Evolutionary conservation across 2,797 vertebrate genomes (phyloP), one percentile per base, ranked within the genome.

Genomic region (Morus bassanus): DNA sequence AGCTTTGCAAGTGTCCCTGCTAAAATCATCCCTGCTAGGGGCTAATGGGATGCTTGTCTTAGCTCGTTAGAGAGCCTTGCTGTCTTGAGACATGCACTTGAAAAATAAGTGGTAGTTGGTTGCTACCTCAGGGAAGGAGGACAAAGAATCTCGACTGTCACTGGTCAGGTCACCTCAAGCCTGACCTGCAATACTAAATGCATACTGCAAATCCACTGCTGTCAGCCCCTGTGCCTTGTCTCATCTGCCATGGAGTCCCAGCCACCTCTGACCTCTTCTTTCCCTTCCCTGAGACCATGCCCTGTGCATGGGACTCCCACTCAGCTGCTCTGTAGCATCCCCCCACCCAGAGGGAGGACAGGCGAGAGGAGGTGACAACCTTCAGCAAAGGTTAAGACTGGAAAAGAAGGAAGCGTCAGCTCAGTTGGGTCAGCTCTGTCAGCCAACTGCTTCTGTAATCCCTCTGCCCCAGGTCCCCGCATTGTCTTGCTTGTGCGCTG

Each of bases 61-160:
- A 88, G 70, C 94, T 95, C 37, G 12, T 98, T 97, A 98, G 92
- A 88, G 91, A 94, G 31, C 43, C 53, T 78, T 43, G 68, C 65
- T 91, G 77, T 96, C 96, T 95, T 87, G 68, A 95, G 93, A 95
- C 61, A 56, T 1, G 27, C 48, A 41, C 82, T 96, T 91, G 78
- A 90, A 91, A 88, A 90, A 76, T 75, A 89, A 27, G 39, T 74
- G 43, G 46, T 84, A 56, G 18, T 45, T 85, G 73, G 31, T 67
- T 79, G 46, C 78, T 91, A 84, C 95, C 69, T 63, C 84, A 93
- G 91, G 93, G 91, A 91, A 94, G 35, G 64, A 67, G 74, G 85
- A 87, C 89, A 90, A 57, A 72, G 48, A 68, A 69, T 39, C 50
- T 89, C 4, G 1, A 30, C 73, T 45, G 19, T 88, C 67, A 48